Base-by-base conservation (phyloP, 2,113 vertebrate species). In the Kryptolebias marmoratus region DNA sequence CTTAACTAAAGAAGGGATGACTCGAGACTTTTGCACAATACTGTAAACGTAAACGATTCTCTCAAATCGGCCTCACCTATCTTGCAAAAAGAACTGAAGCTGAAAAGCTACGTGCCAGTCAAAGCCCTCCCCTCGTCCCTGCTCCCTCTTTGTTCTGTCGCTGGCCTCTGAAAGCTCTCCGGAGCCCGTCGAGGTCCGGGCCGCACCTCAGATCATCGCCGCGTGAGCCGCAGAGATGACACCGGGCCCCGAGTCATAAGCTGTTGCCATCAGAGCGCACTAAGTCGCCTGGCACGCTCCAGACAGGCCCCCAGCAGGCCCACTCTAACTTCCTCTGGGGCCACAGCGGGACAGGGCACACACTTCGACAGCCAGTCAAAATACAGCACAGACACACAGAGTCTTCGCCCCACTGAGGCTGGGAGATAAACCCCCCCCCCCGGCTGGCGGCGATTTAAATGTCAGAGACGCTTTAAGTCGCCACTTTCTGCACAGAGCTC, bases 231-330 rank as follows among this genome's bases (percentile, higher is more conserved):
- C 76, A 78, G 75, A 85, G 82, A 90, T 87, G 91, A 90, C 88
- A 93, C 85, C 83, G 82, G 86, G 83, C 84, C 22, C 77, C 59
- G 77, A 86, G 88, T 90, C 87, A 88, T 70, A 78, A 83, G 80
- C 80, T 79, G 73, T 71, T 80, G 85, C 72, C 81, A 76, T 90
- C 82, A 73, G 84, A 80, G 85, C 10, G 47, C 73, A 77, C 75
- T 86, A 86, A 89, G 87, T 80, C 49, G 74, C 44, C 81, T 91
- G 82, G 86, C 83, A 73, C 72, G 60, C 70, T 77, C 81, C 84
- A 87, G 84, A 89, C 73, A 50, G 81, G 76, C 77, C 85, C 87
- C 85, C 69, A 22, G 77, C 70, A 86, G 62, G 77, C 62, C 64
- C 58, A 2, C 73, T 72, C 63, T 62, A 68, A 52, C 80, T 75